Evolutionary conservation across 30 jellyfish, hydroid and myxozoan species (phyloP).

Genomic region (Sanderia malayensis): DNA sequence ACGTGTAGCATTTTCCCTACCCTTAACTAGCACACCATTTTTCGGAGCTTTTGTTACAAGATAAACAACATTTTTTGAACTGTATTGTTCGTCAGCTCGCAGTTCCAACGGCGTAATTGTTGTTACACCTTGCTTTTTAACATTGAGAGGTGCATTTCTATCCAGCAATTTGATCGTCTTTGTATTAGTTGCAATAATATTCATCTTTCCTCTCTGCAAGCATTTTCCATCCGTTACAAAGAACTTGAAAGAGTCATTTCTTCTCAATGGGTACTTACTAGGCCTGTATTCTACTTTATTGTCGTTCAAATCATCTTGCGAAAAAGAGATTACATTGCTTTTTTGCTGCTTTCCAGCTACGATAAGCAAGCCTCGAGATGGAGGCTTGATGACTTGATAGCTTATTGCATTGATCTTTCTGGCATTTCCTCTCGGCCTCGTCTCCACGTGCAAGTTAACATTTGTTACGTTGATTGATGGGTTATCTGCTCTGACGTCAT

Average conservation of each 20-base stretch:
- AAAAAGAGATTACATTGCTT: constrained; percentile 1
- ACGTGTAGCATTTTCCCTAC: constrained; percentile 10
- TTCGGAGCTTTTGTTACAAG: constrained; percentile 5
- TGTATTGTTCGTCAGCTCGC: constrained; percentile 40
- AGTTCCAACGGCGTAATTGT: constrained; percentile 54
- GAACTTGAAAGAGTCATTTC: constrained; percentile 48
- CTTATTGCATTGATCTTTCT: constrained; percentile 3
- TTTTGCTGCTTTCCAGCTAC: constrained; percentile 1
- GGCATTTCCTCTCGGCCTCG: neutral
- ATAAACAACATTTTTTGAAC: constrained; percentile 42
- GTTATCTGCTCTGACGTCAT: constrained; percentile 13
- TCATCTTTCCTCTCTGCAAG: constrained; percentile 40
- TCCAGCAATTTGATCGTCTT: constrained; percentile 27
- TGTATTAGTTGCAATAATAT: neutral
- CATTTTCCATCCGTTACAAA: constrained; percentile 63
- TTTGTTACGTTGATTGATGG: constrained; percentile 21
- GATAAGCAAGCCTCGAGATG: constrained; percentile 39
- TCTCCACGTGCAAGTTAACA: constrained; percentile 20
- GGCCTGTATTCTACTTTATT: constrained; percentile 28
- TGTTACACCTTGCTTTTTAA: constrained; percentile 21
- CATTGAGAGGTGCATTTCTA: constrained; percentile 25
- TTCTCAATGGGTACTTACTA: constrained; percentile 27
- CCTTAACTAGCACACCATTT: constrained; percentile 38
- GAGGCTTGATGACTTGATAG: constrained; percentile 41
- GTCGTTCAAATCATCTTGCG: constrained; percentile 34